Evolutionary conservation across 2,888 invertebrate genomes (phyloP), one percentile per base, ranked within the genome.

Genomic region (Melikaiella ostensackeni): DNA sequence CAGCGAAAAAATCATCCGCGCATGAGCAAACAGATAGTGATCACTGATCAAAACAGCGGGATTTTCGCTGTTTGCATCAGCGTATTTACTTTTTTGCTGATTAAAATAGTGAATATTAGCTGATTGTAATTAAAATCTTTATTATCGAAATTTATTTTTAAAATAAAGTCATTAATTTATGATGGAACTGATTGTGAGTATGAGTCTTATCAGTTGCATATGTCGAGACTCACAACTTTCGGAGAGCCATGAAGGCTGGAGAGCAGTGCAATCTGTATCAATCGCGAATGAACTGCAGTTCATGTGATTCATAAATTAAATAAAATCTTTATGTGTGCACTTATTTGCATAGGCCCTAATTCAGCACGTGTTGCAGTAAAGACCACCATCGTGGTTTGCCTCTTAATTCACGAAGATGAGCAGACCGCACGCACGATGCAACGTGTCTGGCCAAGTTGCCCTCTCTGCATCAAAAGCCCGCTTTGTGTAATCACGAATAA

Each of bases 331-430:
- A 24, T 38, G 24, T 33, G 33, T n/a, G 13, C 35, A 63, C 35
- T 35, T 70, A 70, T 70, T 70, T 70, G 24, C 50, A 70, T 50
- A 70, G 50, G 27, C n/a, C 70, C 70, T 70, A 70, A 70, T 70
- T 70, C 70, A 42, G 50, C 19, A 70, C 46, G 50, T 50, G 50
- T 70, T 70, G 70, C 50, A 50, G 70, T 30, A 70, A 70, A 70
- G 70, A 70, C 70, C 70, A 70, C 70, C 70, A 70, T 70, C 50
- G 70, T 50, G 70, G 70, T 27, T 50, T 70, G 24, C 66, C 76
- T 74, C 74, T 61, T 79, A 77, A 79, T 79, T 79, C 76, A 66
- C 70, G 46, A 75, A 66, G 79, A 80, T 75, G 77, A 33, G 75
- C 46, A 42, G 79, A 79, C 79, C 79, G 77, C 79, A 79, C 79